These are phyloP conservation scores for Pammene aurita DNA, from an alignment of 2,888 invertebrate species.

Conservation along the genomic window DNA sequence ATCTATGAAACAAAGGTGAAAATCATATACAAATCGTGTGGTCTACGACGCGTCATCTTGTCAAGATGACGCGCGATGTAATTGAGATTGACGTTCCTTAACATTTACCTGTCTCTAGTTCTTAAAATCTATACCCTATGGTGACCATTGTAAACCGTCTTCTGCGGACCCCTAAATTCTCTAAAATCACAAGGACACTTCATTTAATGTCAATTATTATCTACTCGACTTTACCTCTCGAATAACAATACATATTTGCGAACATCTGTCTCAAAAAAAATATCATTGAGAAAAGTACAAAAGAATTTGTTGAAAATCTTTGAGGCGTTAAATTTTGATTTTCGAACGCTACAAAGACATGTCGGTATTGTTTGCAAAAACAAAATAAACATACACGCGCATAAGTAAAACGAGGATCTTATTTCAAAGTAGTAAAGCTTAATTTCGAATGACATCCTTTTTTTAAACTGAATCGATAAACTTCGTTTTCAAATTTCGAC, in stretches of 20 bases:
- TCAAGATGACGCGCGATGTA: no score
- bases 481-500: conserved; percentile 16
- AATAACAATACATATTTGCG: conserved; percentile 62
- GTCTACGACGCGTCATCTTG: no score
- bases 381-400: neutral
- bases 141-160: neutral
- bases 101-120: no score
- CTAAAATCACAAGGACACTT: conserved; percentile 58
- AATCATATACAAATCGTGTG: no score
- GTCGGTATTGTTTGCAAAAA: conserved; percentile 26
- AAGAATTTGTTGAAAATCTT: conserved; percentile 53
- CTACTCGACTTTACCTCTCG: conserved; percentile 64
- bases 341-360: conserved; percentile 44
- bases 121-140: no score
- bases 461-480: neutral
- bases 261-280: conserved; percentile 60
- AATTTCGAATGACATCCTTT: neutral
- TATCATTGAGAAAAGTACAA: conserved; percentile 46
- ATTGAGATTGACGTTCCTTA: no score
- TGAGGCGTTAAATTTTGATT: conserved; percentile 74
- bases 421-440: neutral
- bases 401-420: neutral
- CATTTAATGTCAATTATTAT: conserved; percentile 76
- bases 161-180: conserved; percentile 37
- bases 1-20: no score